Base-by-base conservation (phyloP, 2,888 invertebrate genomes). In the Allophyes oxyacanthae region DNA sequence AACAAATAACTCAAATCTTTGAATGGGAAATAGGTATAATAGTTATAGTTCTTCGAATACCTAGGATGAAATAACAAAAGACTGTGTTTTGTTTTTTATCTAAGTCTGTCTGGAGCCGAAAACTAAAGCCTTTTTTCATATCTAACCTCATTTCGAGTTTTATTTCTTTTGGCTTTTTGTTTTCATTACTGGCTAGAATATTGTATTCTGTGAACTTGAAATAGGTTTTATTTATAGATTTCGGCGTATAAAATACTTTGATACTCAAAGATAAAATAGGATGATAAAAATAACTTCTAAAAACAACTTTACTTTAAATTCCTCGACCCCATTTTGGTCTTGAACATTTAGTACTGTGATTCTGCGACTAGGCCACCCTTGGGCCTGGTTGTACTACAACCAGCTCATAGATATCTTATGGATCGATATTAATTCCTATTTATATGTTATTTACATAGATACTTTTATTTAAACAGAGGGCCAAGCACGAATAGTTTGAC, bases 131-230 rank as follows among this genome's bases (percentile, higher is more conserved):
- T n/a, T n/a, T 37, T 56, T 36, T 62, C 30, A 30, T 20, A 30
- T 28, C 14, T 5, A 42, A 42, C 34, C 30, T 70, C 36, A 10
- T 48, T 51, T 42, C 13, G 8, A 15, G 15, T 36, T 28, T 28
- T 2, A 20, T 9, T 37, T 28, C 43, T 13, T 32, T 20, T 28
- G 25, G 37, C 34, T 43, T 42, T 36, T 42, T 51, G 28, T 36
- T 26, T 41, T 25, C 13, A 43, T 46, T 52, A 46, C 30, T 50
- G 30, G 32, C 44, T 44, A 11, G 6, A 32, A 43, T 34, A 44
- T 15, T 41, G 11, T 34, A 13, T 64, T 69, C 55, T 49, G 11
- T 64, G 51, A 70, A 57, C 43, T 26, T 33, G 50, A 37, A 37
- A 36, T 33, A 28, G 2, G n/a, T 48, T 64, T 56, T 70, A 56